These are phyloP conservation scores for Poeciliopsis turrubarensis DNA, from an alignment of 2,113 vertebrate genomes.

Conservation along the genomic window DNA sequence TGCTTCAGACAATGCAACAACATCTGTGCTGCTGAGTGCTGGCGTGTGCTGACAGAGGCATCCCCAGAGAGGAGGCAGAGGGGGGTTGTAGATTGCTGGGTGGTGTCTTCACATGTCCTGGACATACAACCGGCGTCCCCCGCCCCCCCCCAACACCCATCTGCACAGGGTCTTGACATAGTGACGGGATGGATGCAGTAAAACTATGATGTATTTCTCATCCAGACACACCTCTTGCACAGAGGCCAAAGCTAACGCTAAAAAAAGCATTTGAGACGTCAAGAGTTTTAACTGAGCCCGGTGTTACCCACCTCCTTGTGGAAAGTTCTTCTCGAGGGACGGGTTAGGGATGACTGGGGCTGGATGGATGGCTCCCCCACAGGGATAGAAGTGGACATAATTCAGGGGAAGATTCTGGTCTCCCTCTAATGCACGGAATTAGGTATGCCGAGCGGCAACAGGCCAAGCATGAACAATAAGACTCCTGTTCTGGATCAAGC, in stretches of 20 bases:
- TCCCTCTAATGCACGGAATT: conserved; percentile 50
- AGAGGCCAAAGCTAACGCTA: conserved; percentile 54
- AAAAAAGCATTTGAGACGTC: conserved; percentile 74
- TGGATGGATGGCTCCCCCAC: conserved; percentile 73
- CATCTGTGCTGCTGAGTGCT: conserved; percentile 77
- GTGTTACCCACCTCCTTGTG: conserved; percentile 62
- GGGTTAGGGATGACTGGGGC: conserved; percentile 66
- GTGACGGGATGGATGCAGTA: conserved; percentile 20
- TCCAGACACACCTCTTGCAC: conserved; percentile 46
- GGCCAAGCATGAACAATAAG: conserved; percentile 65
- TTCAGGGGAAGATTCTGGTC: conserved; percentile 62
- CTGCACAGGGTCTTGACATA: conserved; percentile 52
- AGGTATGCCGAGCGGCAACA: conserved; percentile 59
- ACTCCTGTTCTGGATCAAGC: conserved; percentile 20
- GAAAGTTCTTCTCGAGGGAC: conserved; percentile 67
- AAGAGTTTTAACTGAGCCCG: conserved; percentile 72
- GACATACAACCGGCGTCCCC: conserved; percentile 67
- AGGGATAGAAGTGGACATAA: conserved; percentile 70
- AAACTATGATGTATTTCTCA: conserved; percentile 60
- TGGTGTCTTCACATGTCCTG: conserved; percentile 69
- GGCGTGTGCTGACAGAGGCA: conserved; percentile 70
- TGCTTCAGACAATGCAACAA: conserved; percentile 78
- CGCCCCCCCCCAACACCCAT: conserved; percentile 66
- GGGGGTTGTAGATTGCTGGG: conserved; percentile 24
- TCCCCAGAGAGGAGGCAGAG: conserved; percentile 61